Evolutionary conservation across 2,888 invertebrate species (phyloP).

Genomic region (Andricus curvator): DNA sequence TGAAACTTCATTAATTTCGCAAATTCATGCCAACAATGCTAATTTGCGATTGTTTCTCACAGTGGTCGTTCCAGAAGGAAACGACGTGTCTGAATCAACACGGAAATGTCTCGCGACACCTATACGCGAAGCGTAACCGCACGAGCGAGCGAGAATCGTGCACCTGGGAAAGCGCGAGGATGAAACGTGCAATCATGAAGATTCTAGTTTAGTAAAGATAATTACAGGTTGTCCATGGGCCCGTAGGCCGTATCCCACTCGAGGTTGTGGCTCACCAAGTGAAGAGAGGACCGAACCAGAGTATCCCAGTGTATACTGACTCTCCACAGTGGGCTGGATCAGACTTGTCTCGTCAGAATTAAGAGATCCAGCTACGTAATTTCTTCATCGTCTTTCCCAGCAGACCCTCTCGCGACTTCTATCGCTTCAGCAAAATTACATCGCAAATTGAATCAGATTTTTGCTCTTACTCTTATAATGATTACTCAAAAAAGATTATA

Average conservation of each 20-base stretch:
- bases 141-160: conserved; percentile 52
- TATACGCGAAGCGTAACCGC: conserved; percentile 30
- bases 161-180: conserved; percentile 65
- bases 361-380: conserved; percentile 74
- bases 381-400: conserved; percentile 72
- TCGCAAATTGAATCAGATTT: conserved; percentile 11
- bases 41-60: neutral
- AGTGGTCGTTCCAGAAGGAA: neutral
- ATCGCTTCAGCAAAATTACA: conserved; percentile 14
- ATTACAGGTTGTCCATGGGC: conserved; percentile 71
- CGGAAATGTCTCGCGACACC: conserved; percentile 32
- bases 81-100: neutral
- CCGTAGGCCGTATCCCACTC: conserved; percentile 34
- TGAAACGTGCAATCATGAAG: conserved; percentile 71
- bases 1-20: neutral
- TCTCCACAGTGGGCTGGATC: conserved; percentile 55
- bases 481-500: neutral
- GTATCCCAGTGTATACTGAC: conserved; percentile 21
- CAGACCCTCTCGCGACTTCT: conserved; percentile 41
- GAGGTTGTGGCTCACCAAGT: conserved; percentile 28
- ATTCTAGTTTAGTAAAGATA: conserved; percentile 76
- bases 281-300: conserved; percentile 13
- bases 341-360: conserved; percentile 73
- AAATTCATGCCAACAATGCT: neutral
- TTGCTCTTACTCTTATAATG: neutral